A percentile compares a stretch with the other conserved stretches of the same genome.
These are phyloP conservation scores for Orchestia grillus DNA, from an alignment of 1,140 invertebrate species.

Conservation along the genomic window DNA sequence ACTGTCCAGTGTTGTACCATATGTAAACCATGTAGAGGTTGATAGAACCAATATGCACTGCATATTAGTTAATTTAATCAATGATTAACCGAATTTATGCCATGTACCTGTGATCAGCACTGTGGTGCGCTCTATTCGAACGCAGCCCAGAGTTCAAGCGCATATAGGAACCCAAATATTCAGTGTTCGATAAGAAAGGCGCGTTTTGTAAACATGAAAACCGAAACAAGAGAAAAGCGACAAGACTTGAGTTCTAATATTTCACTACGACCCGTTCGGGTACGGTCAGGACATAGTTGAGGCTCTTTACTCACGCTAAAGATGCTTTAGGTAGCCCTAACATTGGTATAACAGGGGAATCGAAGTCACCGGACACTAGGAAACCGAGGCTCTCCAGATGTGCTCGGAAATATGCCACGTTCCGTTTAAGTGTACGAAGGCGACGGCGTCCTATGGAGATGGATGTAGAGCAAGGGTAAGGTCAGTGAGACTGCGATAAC, in stretches of 20 bases:
- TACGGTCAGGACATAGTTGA: background rate
- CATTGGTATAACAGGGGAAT: slow-evolving; percentile 77
- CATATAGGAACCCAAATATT: background rate
- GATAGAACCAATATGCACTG: background rate
- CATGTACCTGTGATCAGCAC: background rate
- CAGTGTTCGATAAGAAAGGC: background rate
- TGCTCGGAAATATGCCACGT: slow-evolving; percentile 76
- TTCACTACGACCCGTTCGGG: slow-evolving; percentile 2
- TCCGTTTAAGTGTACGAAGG: slow-evolving; percentile 74
- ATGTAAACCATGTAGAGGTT: background rate
- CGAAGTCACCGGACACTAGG: slow-evolving; percentile 77
- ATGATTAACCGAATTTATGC: background rate
- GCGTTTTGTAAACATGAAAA: background rate
- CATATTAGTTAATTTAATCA: background rate
- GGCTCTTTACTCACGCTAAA: slow-evolving; percentile 76
- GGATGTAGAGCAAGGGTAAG: background rate
- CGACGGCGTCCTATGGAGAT: slow-evolving; percentile 68
- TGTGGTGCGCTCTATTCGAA: background rate
- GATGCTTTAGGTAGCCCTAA: slow-evolving; percentile 76
- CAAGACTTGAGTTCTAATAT: background rate
- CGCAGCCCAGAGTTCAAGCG: background rate
- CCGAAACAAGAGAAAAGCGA: background rate
- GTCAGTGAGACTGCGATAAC: background rate
- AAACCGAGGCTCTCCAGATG: slow-evolving; percentile 76
- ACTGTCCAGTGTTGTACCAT: background rate